Evolutionary conservation across 2,113 vertebrate genomes (phyloP).

Genomic region (Vombatus ursinus): DNA sequence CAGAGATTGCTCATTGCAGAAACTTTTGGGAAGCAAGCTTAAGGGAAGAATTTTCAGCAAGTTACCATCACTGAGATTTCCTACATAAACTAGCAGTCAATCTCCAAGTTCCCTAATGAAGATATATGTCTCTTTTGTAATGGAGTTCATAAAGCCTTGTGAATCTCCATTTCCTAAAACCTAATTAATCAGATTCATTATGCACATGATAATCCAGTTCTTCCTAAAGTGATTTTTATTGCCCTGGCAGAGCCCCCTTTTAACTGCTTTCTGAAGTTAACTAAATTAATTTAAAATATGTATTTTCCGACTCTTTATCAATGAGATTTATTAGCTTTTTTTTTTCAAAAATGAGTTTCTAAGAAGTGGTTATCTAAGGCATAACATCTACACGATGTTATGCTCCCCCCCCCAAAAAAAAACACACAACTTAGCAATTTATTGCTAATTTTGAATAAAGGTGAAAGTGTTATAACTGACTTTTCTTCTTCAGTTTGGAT

Average conservation of each 20-base stretch:
- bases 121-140: constrained; percentile 29
- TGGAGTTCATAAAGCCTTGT: constrained; percentile 2
- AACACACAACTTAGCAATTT: background rate
- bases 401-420: background rate
- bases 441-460: background rate
- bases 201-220: background rate
- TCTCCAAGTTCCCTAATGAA: constrained; percentile 31
- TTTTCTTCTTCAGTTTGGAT: constrained; percentile 16
- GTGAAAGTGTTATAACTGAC: background rate
- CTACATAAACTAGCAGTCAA: constrained; percentile 24
- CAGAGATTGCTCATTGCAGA: constrained; percentile 5
- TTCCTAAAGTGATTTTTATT: background rate
- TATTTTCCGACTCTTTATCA: constrained; percentile 22
- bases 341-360: background rate
- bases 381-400: background rate
- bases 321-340: background rate
- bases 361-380: background rate
- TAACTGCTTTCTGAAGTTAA: constrained; percentile 26
- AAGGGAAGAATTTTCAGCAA: constrained; percentile 17
- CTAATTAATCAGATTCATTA: background rate
- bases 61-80: constrained; percentile 23
- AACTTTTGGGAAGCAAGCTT: constrained; percentile 31
- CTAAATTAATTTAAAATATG: constrained; percentile 4
- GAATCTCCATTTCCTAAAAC: constrained; percentile 38
- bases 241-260: background rate